Conservation (phyloP, 1,140 invertebrate genomes). For the Nomia melanderi region DNA sequence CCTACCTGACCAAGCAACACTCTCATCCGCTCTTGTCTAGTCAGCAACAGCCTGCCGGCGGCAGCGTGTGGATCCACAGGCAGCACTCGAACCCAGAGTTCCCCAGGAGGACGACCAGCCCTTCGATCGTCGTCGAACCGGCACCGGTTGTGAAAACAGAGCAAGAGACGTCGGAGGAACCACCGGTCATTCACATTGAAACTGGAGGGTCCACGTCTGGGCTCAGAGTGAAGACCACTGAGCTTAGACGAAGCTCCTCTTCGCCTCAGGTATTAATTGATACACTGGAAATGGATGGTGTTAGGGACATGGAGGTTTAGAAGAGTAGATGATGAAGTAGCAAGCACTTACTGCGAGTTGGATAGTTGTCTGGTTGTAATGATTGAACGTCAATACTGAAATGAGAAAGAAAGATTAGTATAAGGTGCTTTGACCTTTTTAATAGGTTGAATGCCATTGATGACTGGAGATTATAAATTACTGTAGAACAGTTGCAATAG, state of each 20-base stretch:
- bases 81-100: constrained; percentile 81
- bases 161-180: constrained; percentile 51
- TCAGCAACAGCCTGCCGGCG: constrained; percentile 73
- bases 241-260: constrained; percentile 81
- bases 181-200: constrained; percentile 25
- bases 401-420: too few relatives aligned
- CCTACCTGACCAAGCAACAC: constrained; percentile 84
- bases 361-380: too few relatives aligned
- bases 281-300: too few relatives aligned
- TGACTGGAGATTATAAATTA: too few relatives aligned
- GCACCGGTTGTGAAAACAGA: constrained; percentile 71
- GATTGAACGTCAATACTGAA: too few relatives aligned
- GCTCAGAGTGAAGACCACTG: constrained; percentile 65
- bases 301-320: too few relatives aligned
- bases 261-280: constrained; percentile 80
- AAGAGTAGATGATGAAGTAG: too few relatives aligned
- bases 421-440: too few relatives aligned
- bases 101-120: constrained; percentile 72
- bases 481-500: too few relatives aligned
- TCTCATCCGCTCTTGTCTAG: constrained; percentile 84
- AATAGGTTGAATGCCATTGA: too few relatives aligned
- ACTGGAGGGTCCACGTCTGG: constrained; percentile 24
- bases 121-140: constrained; percentile 66
- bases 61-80: constrained; percentile 76
- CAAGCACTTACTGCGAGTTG: too few relatives aligned